These are phyloP conservation scores for Puntigrus tetrazona DNA, from an alignment of 2,113 vertebrate species.

Conservation along the genomic window DNA sequence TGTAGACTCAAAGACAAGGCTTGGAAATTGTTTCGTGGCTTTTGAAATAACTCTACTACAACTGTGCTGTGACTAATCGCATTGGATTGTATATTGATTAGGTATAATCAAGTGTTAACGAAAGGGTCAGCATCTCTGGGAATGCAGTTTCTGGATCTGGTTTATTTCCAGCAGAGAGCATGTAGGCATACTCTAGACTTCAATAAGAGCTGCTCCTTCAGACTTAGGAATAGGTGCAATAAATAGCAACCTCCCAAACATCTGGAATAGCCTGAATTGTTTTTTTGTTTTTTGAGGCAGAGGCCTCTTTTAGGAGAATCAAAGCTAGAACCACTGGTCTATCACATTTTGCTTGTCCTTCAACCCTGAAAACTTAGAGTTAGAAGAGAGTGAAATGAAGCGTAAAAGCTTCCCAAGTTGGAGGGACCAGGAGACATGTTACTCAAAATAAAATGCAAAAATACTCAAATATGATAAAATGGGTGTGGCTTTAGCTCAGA, in stretches of 20 bases:
- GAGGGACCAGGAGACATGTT: neutral
- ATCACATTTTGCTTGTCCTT: constrained; percentile 19
- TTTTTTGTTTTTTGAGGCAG: constrained; percentile 40
- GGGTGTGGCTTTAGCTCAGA: neutral
- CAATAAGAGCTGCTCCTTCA: constrained; percentile 18
- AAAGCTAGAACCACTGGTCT: constrained; percentile 12
- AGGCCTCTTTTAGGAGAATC: constrained; percentile 42
- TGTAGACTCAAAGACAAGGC: neutral
- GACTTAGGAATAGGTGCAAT: neutral
- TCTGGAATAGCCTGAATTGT: constrained; percentile 32
- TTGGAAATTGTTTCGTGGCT: constrained; percentile 5
- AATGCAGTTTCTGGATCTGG: constrained; percentile 22
- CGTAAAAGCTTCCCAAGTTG: neutral
- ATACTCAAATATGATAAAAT: constrained; percentile 39
- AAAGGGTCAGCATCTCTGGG: constrained; percentile 43
- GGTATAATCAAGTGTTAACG: constrained; percentile 56
- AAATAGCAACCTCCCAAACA: constrained; percentile 4
- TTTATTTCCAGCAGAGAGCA: constrained; percentile 26
- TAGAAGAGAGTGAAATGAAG: constrained; percentile 9
- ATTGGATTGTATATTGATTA: too few relatives aligned
- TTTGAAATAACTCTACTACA: constrained; percentile 49
- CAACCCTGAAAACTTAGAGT: constrained; percentile 23
- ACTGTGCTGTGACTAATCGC: constrained; percentile 58
- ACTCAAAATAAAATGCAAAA: constrained; percentile 33
- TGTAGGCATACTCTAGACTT: neutral